Conservation (phyloP, 2,797 vertebrate genomes). For the Enteromius paludinosus region DNA sequence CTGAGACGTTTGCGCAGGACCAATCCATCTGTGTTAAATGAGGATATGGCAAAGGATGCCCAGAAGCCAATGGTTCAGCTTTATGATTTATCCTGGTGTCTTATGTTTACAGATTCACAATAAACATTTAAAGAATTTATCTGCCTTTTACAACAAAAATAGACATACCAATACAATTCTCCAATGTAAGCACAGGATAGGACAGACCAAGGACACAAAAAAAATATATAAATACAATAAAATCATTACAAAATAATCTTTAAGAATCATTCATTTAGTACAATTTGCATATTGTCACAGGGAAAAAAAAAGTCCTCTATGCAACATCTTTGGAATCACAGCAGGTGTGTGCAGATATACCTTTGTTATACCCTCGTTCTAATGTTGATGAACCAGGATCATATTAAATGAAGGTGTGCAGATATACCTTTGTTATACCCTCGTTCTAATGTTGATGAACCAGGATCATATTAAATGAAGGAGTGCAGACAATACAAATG, state of each 20-base stretch:
- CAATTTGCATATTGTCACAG: not conserved
- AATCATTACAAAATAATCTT: not conserved
- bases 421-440: not conserved
- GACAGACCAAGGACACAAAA: not conserved
- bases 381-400: not conserved
- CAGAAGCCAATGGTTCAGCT: slow-evolving; percentile 2
- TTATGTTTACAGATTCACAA: slow-evolving; percentile 1
- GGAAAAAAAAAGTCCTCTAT: not conserved
- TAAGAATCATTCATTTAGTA: not conserved
- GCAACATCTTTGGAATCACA: not conserved
- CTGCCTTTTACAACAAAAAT: not conserved
- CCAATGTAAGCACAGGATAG: not conserved
- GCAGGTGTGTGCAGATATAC: not conserved
- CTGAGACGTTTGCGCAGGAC: slow-evolving; percentile 27
- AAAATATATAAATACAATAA: not conserved
- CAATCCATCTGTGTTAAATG: slow-evolving; percentile 57
- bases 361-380: not conserved
- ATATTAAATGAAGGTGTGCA: not conserved
- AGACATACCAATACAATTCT: not conserved
- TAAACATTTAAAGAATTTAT: not conserved
- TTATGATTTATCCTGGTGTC: not conserved
- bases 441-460: no score
- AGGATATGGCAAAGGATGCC: slow-evolving; percentile 42
- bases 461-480: no score
- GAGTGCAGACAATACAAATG: no score